Conservation (phyloP, 2,888 invertebrate species). For the Caenorhabditis sp. region DNA sequence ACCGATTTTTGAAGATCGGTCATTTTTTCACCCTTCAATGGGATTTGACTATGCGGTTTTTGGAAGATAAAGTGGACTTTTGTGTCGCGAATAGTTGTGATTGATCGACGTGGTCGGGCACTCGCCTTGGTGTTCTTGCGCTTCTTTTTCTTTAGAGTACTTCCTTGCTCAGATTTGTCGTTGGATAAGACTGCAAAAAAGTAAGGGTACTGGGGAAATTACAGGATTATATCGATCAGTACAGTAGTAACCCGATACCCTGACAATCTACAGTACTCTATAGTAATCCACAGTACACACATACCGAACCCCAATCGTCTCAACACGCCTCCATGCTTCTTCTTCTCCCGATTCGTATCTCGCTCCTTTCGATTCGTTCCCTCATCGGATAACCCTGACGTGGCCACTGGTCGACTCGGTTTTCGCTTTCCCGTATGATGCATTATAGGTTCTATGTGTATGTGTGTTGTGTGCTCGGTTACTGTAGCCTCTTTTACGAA, state of each 20-base stretch:
- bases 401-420: too few species aligned
- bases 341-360: neutral
- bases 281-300: slow-evolving; percentile 2
- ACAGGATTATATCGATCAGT: too few species aligned
- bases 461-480: neutral
- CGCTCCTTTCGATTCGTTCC: neutral
- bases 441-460: too few species aligned
- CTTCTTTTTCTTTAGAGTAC: slow-evolving; percentile 16
- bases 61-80: slow-evolving; percentile 20
- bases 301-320: slow-evolving; percentile 24
- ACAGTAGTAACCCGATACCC: too few species aligned
- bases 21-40: slow-evolving; percentile 32
- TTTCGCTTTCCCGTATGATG: neutral
- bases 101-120: neutral
- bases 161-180: slow-evolving; percentile 24
- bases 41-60: slow-evolving; percentile 7
- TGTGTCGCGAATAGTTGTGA: slow-evolving; percentile 16
- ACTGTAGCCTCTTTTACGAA: neutral
- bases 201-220: neutral
- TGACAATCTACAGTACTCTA: too few species aligned
- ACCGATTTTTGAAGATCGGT: slow-evolving; percentile 26
- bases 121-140: slow-evolving; percentile 5
- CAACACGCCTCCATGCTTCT: slow-evolving; percentile 11
- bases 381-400: neutral
- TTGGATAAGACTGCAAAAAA: slow-evolving; percentile 22